A percentile compares a stretch with the other conserved stretches of the same genome.
Evolutionary conservation across 2,113 vertebrate genomes (phyloP).

Genomic region (Nesoenas mayeri): DNA sequence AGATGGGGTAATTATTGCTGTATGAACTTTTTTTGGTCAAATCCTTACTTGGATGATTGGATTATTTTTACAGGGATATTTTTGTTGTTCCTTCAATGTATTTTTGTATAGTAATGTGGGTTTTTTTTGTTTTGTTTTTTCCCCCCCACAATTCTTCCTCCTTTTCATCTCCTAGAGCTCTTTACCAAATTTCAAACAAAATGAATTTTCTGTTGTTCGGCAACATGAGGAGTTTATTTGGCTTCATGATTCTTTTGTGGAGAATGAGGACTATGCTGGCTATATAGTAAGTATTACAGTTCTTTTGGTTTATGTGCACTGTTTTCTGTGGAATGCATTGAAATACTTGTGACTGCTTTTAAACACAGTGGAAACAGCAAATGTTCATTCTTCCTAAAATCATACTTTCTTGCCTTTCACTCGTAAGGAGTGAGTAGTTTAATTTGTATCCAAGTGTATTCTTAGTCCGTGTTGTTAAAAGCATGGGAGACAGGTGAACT

Average conservation of each 20-base stretch:
- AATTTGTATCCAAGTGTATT: not conserved
- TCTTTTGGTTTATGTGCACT: not conserved
- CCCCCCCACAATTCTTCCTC: not conserved
- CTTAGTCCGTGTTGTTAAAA: not conserved
- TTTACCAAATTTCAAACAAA: conserved; percentile 98
- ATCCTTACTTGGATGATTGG: not conserved
- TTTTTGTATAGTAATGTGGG: not conserved
- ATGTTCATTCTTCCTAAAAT: not conserved
- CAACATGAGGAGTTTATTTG: conserved; percentile 99
- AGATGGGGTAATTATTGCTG: not conserved
- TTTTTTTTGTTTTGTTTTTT: not conserved
- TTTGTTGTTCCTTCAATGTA: not conserved
- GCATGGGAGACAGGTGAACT: not conserved
- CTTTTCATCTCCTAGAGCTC: conserved; percentile 83
- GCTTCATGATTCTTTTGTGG: conserved; percentile 98
- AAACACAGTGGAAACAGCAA: not conserved
- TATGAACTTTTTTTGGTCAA: not conserved
- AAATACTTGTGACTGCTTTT: not conserved
- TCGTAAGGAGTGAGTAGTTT: not conserved
- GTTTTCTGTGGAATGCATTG: not conserved
- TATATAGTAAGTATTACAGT: conserved; percentile 90
- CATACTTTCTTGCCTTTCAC: not conserved
- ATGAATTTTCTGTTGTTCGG: conserved; percentile 96
- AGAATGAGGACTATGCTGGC: conserved; percentile 97
- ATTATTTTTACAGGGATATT: not conserved